phyloP scores from a whole-genome alignment of 1,140 invertebrate genomes.

The Ctenoplectra terminalis region DNA sequence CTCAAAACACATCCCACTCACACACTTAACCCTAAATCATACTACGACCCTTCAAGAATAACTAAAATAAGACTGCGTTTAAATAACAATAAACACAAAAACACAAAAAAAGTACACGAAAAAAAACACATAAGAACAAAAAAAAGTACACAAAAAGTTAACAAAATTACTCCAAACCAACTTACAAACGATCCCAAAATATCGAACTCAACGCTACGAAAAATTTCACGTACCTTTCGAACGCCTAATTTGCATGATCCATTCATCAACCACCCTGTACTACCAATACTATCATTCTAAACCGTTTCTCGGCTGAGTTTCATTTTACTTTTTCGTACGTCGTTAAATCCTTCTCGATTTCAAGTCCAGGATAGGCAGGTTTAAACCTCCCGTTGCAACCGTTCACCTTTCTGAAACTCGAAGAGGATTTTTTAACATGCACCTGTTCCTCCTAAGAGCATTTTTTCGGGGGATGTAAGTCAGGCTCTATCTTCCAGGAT shows the following conservation, averaged over 20 bases:
- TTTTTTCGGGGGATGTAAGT: constrained; percentile 70
- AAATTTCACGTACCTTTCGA: neutral
- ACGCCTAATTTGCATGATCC: neutral
- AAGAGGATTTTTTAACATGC: constrained; percentile 65
- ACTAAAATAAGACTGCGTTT: too few relatives aligned
- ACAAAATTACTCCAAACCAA: too few relatives aligned
- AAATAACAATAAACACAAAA: too few relatives aligned
- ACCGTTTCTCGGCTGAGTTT: neutral
- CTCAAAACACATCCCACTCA: too few relatives aligned
- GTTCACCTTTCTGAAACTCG: constrained; percentile 43
- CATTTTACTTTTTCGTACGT: constrained; percentile 8
- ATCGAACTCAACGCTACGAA: too few relatives aligned
- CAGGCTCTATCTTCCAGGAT: constrained; percentile 71
- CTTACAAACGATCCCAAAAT: too few relatives aligned
- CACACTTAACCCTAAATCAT: too few relatives aligned
- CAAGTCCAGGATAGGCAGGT: neutral
- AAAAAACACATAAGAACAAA: too few relatives aligned
- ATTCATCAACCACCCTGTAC: neutral
- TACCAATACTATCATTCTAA: neutral
- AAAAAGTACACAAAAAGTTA: too few relatives aligned
- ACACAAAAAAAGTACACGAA: too few relatives aligned
- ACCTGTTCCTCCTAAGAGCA: constrained; percentile 74
- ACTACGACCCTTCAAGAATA: too few relatives aligned
- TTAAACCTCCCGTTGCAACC: constrained; percentile 25
- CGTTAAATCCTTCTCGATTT: constrained; percentile 35